Conservation (phyloP, 2,888 invertebrate species). For the Acheta domesticus region DNA sequence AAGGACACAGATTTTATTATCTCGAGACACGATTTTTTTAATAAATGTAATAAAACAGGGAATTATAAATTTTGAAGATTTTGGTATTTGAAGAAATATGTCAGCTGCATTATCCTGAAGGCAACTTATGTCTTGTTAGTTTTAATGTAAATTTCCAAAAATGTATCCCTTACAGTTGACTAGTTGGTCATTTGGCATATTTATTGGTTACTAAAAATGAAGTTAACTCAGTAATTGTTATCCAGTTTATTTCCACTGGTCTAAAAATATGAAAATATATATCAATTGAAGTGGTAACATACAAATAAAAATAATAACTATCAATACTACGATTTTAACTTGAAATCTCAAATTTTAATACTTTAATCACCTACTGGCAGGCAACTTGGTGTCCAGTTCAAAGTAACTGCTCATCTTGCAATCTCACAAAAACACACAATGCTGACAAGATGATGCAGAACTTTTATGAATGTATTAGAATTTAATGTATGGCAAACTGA, state of each 20-base stretch:
- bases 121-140: not conserved
- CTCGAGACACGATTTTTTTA: not conserved
- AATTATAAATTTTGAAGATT: too few species aligned
- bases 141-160: slow-evolving; percentile 10
- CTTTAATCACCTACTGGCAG: slow-evolving; percentile 2
- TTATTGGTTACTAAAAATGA: not conserved
- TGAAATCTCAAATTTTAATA: slow-evolving; percentile 12
- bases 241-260: not conserved
- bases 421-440: not conserved
- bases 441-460: not conserved
- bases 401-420: slow-evolving; percentile 9
- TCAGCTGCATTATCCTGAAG: not conserved
- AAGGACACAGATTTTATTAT: not conserved
- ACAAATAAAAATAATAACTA: not conserved
- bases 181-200: slow-evolving; percentile 11
- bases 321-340: not conserved
- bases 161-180: slow-evolving; percentile 2
- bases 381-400: slow-evolving; percentile 18
- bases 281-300: slow-evolving; percentile 1
- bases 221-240: not conserved
- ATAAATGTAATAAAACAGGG: too few species aligned
- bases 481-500: not conserved
- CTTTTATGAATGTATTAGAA: not conserved
- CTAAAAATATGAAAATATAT: slow-evolving; percentile 5
- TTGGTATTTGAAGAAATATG: too few species aligned